Conservation (phyloP, 2,113 vertebrate species). For the Balaeniceps rex region DNA sequence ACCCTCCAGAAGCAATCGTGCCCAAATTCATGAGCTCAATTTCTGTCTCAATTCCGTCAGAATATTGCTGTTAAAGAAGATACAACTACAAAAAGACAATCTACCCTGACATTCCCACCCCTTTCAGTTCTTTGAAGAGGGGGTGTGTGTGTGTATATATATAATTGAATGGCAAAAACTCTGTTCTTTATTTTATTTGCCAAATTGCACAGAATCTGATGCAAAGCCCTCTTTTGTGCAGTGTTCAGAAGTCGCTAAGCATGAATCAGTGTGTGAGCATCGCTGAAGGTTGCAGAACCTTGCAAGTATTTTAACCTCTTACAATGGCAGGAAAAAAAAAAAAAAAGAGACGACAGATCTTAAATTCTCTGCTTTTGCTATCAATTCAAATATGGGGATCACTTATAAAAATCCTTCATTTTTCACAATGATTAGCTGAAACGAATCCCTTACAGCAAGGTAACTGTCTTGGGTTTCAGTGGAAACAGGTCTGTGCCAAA, state of each 20-base stretch:
- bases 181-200: not conserved
- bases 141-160: no score
- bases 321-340: not conserved
- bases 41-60: not conserved
- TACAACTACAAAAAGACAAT: not conserved
- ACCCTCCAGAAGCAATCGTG: not conserved
- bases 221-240: not conserved
- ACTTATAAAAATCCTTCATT: not conserved
- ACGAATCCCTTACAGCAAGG: not conserved
- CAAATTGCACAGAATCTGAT: not conserved
- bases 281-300: not conserved
- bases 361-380: not conserved
- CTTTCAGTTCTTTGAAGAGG: not conserved
- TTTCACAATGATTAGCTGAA: not conserved
- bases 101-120: not conserved
- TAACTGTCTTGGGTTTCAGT: not conserved
- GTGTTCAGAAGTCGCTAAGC: not conserved
- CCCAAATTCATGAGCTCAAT: not conserved
- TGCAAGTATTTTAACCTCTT: not conserved
- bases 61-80: not conserved
- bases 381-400: not conserved
- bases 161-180: not conserved
- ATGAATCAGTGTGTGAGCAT: not conserved
- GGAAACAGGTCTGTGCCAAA: not conserved
- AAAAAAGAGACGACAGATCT: not conserved